phyloP scores from a whole-genome alignment of 2,888 invertebrate genomes.

The Leptopilina myrica region DNA sequence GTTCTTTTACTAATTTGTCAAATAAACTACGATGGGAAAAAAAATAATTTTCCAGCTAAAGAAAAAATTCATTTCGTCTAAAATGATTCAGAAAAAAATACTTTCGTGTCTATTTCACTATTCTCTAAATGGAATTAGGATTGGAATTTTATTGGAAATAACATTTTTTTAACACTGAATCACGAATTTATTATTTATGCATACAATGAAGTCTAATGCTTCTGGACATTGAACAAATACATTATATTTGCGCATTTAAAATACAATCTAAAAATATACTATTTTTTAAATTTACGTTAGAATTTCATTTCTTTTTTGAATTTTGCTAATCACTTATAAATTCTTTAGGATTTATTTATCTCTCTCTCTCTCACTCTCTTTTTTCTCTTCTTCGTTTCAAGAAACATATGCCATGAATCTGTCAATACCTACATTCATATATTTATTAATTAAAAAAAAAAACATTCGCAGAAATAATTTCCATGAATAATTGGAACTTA shows the following conservation, averaged over 20 bases:
- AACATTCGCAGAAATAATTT: background rate
- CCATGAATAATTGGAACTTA: conserved; percentile 27
- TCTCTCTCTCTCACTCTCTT: background rate
- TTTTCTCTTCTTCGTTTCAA: conserved; percentile 9
- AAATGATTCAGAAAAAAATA: too few relatives aligned
- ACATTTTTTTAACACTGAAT: conserved; percentile 58
- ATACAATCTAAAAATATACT: conserved; percentile 75
- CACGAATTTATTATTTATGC: conserved; percentile 63
- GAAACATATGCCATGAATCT: background rate
- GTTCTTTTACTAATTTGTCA: too few relatives aligned
- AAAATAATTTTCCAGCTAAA: too few relatives aligned
- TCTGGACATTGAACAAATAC: conserved; percentile 65
- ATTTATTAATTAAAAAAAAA: background rate
- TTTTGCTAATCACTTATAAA: background rate
- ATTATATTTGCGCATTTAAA: conserved; percentile 66
- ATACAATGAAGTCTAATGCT: conserved; percentile 66
- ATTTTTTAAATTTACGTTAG: conserved; percentile 58
- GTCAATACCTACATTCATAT: background rate
- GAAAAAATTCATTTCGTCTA: too few relatives aligned
- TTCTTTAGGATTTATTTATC: conserved; percentile 17
- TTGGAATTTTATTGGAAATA: conserved; percentile 1
- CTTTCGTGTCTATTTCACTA: too few relatives aligned
- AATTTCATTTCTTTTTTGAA: conserved; percentile 42
- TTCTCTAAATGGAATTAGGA: too few relatives aligned
- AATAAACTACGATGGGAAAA: too few relatives aligned